phyloP scores from a whole-genome alignment of 2,888 invertebrate genomes.

The Pristionchus arcanus region DNA sequence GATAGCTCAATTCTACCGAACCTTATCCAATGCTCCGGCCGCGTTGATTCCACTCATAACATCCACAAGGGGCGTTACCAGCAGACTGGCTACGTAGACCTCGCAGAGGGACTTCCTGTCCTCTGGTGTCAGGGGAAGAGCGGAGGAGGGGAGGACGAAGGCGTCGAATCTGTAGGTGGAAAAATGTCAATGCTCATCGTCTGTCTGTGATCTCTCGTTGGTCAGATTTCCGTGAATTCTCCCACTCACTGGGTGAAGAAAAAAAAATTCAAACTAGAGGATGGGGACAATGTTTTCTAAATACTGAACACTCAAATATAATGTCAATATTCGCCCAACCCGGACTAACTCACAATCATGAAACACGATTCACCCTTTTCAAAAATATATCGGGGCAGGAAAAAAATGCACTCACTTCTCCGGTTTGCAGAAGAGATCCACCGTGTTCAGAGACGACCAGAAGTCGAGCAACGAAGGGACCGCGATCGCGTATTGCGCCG shows the following conservation, averaged over 20 bases:
- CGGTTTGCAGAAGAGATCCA: constrained; percentile 46
- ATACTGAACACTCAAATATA: too few relatives aligned
- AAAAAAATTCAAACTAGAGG: too few relatives aligned
- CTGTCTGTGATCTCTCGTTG: too few relatives aligned
- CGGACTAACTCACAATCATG: too few relatives aligned
- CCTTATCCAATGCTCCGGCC: neutral
- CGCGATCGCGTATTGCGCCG: neutral
- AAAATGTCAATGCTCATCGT: too few relatives aligned
- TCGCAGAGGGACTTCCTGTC: constrained; percentile 28
- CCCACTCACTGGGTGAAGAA: too few relatives aligned
- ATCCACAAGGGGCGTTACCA: neutral
- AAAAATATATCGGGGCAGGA: too few relatives aligned
- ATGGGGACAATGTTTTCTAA: too few relatives aligned
- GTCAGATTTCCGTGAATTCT: too few relatives aligned
- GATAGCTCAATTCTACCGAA: constrained; percentile 3
- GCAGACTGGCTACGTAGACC: neutral
- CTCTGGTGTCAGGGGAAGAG: neutral
- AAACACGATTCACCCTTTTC: neutral
- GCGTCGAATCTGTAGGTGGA: constrained; percentile 54
- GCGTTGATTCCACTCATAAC: neutral
- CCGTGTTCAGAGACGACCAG: neutral
- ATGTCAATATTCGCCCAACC: too few relatives aligned
- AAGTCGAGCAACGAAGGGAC: neutral
- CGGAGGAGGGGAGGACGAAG: constrained; percentile 33
- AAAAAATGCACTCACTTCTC: constrained; percentile 11